Evolutionary conservation across 1,140 invertebrate species (phyloP).

Genomic region (Metaphire vulgaris): DNA sequence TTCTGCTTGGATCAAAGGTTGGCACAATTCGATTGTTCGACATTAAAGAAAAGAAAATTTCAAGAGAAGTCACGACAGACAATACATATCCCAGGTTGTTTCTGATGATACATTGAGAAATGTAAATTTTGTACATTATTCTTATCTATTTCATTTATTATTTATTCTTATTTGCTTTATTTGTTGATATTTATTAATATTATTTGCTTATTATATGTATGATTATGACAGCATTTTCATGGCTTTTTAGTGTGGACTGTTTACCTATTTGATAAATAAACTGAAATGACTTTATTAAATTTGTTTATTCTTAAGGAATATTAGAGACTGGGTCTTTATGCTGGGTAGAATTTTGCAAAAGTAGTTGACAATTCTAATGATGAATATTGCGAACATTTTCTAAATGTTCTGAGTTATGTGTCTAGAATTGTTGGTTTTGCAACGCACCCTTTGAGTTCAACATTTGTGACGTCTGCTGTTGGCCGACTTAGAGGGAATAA

Average conservation of each 20-base stretch:
- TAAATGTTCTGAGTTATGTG: no score
- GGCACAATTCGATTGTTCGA: slow-evolving; percentile 61
- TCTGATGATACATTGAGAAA: no score
- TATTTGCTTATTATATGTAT: neutral
- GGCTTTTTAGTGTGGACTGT: neutral
- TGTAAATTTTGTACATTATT: neutral
- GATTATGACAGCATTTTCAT: neutral
- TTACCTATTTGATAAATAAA: neutral
- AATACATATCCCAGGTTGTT: slow-evolving; percentile 42
- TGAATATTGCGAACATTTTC: no score
- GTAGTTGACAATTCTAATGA: no score
- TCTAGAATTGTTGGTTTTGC: neutral
- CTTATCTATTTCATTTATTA: neutral
- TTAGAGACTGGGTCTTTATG: no score
- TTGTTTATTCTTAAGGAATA: no score
- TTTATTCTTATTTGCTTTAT: neutral
- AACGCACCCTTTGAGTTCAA: neutral
- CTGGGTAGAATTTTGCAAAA: no score
- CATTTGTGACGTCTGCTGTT: slow-evolving; percentile 3
- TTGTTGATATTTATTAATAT: neutral
- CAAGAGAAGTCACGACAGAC: slow-evolving; percentile 57
- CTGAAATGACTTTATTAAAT: no score
- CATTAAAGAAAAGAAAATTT: slow-evolving; percentile 60
- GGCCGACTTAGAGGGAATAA: neutral
- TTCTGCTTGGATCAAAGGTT: slow-evolving; percentile 60